These are phyloP conservation scores for Pristionchus exspectatus DNA, from an alignment of 2,888 invertebrate species.

Conservation along the genomic window DNA sequence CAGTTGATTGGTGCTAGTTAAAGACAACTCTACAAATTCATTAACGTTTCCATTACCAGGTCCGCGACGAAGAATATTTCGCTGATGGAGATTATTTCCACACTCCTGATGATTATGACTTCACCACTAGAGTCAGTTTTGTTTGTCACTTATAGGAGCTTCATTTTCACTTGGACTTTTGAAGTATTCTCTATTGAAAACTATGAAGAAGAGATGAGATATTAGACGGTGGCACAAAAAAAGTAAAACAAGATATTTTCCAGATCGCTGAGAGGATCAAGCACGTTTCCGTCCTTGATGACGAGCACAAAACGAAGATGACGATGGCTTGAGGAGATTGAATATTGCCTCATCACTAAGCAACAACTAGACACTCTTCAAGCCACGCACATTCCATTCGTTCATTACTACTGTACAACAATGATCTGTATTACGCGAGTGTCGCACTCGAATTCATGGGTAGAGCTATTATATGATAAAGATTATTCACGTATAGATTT, in stretches of 20 bases:
- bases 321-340: background rate
- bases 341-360: background rate
- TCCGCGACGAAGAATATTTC: conserved; percentile 69
- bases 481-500: no score
- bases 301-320: conserved; percentile 16
- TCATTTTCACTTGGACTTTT: background rate
- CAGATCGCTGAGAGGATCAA: conserved; percentile 30
- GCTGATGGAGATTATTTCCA: conserved; percentile 76
- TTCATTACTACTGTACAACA: background rate
- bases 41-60: conserved; percentile 59
- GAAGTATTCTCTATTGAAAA: background rate
- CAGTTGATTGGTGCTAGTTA: background rate
- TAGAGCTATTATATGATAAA: background rate
- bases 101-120: conserved; percentile 75
- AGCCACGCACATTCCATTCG: background rate
- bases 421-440: conserved; percentile 25
- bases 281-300: conserved; percentile 1
- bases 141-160: no score
- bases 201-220: background rate
- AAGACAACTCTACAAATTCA: background rate
- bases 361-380: background rate
- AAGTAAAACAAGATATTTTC: background rate
- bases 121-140: conserved; percentile 71
- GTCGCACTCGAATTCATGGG: background rate
- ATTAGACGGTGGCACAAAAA: no score